Evolutionary conservation across 2,888 invertebrate genomes (phyloP).

Genomic region (Pemphredon lugubris): DNA sequence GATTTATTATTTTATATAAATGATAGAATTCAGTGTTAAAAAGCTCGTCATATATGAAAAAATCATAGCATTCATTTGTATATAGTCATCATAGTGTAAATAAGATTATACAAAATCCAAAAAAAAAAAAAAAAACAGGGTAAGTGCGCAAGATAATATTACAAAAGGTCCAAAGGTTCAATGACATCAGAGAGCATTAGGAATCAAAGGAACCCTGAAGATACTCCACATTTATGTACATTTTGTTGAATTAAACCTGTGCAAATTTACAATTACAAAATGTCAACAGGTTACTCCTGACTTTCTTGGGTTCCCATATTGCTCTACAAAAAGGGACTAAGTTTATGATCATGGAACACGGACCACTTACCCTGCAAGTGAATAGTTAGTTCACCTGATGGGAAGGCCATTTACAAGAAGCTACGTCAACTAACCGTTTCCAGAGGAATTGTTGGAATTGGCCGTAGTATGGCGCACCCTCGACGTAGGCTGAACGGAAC

Average conservation of each 20-base stretch:
- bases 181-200: conserved; percentile 34
- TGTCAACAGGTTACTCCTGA: conserved; percentile 29
- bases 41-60: conserved; percentile 69
- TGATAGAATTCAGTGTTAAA: conserved; percentile 72
- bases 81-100: conserved; percentile 48
- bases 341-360: conserved; percentile 60
- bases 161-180: conserved; percentile 29
- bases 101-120: not conserved
- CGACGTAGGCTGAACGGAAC: conserved; percentile 73
- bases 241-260: not conserved
- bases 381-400: conserved; percentile 71
- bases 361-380: conserved; percentile 71
- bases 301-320: conserved; percentile 38
- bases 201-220: conserved; percentile 20
- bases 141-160: conserved; percentile 46
- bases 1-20: not conserved
- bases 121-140: conserved; percentile 34
- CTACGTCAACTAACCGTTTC: conserved; percentile 79
- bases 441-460: conserved; percentile 78
- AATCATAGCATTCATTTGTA: conserved; percentile 50
- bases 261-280: not conserved
- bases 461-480: conserved; percentile 73
- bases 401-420: conserved; percentile 71
- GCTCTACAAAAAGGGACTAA: conserved; percentile 49
- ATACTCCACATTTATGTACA: not conserved